Conservation (phyloP, 1,140 invertebrate genomes). For the Pseudomyrmex gracilis region DNA sequence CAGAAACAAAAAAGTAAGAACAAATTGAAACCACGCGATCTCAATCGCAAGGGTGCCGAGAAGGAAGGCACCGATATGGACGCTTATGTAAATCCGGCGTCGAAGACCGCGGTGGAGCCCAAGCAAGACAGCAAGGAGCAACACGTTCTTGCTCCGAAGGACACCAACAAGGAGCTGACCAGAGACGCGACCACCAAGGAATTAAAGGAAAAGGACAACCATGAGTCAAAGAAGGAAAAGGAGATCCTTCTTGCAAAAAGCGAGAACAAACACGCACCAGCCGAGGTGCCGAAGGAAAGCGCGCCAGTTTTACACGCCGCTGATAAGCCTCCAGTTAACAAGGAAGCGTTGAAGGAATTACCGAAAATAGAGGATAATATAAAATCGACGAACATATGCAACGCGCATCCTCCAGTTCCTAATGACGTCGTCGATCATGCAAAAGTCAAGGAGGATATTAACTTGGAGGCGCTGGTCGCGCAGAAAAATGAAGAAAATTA, state of each 20-base stretch:
- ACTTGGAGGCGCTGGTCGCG: constrained; percentile 82
- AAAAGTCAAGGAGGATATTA: constrained; percentile 68
- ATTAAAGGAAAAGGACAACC: constrained; percentile 79
- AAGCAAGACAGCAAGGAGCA: constrained; percentile 72
- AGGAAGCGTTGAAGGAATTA: constrained; percentile 66
- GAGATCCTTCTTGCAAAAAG: constrained; percentile 49
- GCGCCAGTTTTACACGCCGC: constrained; percentile 26
- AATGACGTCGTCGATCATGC: constrained; percentile 82
- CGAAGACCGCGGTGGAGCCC: constrained; percentile 70
- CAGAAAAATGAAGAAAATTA: constrained; percentile 85
- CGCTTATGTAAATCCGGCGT: constrained; percentile 81
- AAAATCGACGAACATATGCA: constrained; percentile 55
- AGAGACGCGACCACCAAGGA: constrained; percentile 75
- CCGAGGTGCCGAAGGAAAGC: constrained; percentile 68
- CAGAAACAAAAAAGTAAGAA: constrained; percentile 83
- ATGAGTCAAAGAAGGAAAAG: constrained; percentile 77
- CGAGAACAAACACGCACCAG: constrained; percentile 42
- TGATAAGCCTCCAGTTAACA: constrained; percentile 58
- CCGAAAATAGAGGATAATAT: constrained; percentile 72
- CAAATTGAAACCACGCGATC: constrained; percentile 80
- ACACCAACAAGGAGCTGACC: constrained; percentile 67
- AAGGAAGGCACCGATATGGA: constrained; percentile 86
- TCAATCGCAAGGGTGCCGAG: constrained; percentile 84
- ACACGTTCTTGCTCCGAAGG: constrained; percentile 42
- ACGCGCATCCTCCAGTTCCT: constrained; percentile 59